Conservation (phyloP, 1,140 invertebrate genomes). For the Holotrichia oblita region DNA sequence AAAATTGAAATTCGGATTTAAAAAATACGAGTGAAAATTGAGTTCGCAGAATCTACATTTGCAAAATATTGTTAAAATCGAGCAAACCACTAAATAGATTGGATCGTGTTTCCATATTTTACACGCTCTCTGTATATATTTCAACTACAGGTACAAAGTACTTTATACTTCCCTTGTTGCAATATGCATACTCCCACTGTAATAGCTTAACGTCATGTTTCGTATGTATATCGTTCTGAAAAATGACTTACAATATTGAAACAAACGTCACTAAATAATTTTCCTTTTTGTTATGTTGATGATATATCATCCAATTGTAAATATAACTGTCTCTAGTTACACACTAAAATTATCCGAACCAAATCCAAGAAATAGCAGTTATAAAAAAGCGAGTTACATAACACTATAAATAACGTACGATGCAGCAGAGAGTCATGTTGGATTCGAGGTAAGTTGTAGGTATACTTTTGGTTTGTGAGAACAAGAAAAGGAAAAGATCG, state of each 20-base stretch:
- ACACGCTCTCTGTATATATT: too few species aligned
- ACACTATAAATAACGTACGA: slow-evolving; percentile 33
- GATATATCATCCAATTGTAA: background rate
- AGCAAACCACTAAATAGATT: too few species aligned
- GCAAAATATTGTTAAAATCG: too few species aligned
- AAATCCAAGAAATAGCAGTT: background rate
- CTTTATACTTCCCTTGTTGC: too few species aligned
- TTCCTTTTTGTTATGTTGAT: background rate
- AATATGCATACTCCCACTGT: too few species aligned
- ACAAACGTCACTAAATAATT: background rate
- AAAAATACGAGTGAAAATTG: too few species aligned
- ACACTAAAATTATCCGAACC: slow-evolving; percentile 1
- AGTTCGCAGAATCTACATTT: too few species aligned
- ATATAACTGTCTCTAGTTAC: background rate
- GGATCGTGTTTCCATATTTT: too few species aligned
- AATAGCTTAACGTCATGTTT: too few species aligned
- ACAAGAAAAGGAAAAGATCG: slow-evolving; percentile 24
- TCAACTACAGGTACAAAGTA: too few species aligned
- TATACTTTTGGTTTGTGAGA: slow-evolving; percentile 33
- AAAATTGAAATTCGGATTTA: too few species aligned
- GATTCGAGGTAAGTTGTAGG: slow-evolving; percentile 27
- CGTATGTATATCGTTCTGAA: background rate
- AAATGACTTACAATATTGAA: background rate
- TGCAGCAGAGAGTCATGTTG: background rate
- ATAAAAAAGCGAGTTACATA: slow-evolving; percentile 32